Conservation (phyloP, 92 coral and sea anemone species). For the Palythoa caribaeorum region DNA sequence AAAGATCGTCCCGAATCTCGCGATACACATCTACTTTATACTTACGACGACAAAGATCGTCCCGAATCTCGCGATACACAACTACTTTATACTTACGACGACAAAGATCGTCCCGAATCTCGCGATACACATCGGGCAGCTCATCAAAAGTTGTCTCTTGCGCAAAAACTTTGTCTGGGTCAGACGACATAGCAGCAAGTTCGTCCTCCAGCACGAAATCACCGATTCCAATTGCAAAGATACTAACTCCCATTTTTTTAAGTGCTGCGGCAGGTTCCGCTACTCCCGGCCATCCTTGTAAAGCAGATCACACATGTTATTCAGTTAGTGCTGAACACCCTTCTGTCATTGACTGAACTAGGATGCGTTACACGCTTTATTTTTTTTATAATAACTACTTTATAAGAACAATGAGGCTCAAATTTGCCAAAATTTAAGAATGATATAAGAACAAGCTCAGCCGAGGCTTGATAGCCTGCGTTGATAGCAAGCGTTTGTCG, state of each 20-base stretch:
- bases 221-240: constrained; percentile 65
- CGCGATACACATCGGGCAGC: constrained; percentile 45
- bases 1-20: too few species aligned
- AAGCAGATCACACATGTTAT: too few species aligned
- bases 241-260: constrained; percentile 51
- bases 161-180: constrained; percentile 48
- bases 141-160: constrained; percentile 54
- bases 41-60: background rate
- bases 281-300: constrained; percentile 8
- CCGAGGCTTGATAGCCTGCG: too few species aligned
- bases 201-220: constrained; percentile 27
- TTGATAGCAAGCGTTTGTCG: too few species aligned
- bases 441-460: too few species aligned
- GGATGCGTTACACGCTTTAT: too few species aligned
- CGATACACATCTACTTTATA: too few species aligned
- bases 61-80: constrained; percentile 60
- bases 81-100: constrained; percentile 49
- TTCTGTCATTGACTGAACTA: background rate
- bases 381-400: too few species aligned
- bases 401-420: too few species aligned
- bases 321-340: too few species aligned
- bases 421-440: too few species aligned
- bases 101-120: constrained; percentile 68
- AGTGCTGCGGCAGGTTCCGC: constrained; percentile 37
- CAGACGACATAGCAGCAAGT: constrained; percentile 50